These are phyloP conservation scores for Spodoptera exigua DNA, from an alignment of 2,888 invertebrate species.

Conservation along the genomic window DNA sequence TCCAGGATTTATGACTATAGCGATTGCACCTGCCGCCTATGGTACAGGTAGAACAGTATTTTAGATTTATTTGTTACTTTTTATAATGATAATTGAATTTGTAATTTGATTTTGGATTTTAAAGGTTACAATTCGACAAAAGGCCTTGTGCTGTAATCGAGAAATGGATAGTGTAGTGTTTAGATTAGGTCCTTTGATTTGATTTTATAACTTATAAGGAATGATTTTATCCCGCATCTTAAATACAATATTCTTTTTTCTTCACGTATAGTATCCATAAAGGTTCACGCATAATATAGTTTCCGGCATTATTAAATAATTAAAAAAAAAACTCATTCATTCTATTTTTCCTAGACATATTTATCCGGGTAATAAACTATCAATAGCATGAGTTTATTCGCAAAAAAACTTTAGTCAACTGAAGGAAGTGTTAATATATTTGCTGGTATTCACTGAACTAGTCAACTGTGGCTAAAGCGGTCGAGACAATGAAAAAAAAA, in stretches of 20 bases:
- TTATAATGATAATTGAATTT: constrained; percentile 48
- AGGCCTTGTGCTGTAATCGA: no score
- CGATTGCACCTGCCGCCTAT: constrained; percentile 58
- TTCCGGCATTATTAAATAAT: no score
- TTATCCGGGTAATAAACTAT: constrained; percentile 7
- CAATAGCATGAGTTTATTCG: constrained; percentile 4
- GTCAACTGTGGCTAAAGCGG: constrained; percentile 25
- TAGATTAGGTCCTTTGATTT: no score
- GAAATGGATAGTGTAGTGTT: no score
- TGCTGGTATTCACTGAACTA: constrained; percentile 28
- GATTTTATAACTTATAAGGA: no score
- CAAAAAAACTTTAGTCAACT: constrained; percentile 4
- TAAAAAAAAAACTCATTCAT: no score
- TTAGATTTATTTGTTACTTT: constrained; percentile 49
- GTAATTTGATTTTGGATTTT: constrained; percentile 16
- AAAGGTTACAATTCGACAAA: no score
- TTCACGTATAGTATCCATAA: no score
- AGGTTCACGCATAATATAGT: no score
- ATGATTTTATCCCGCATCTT: no score
- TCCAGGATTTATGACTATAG: constrained; percentile 55
- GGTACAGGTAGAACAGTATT: constrained; percentile 32
- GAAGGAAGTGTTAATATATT: constrained; percentile 11
- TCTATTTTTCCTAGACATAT: no score
- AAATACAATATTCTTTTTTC: no score
- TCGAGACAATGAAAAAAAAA: constrained; percentile 1